phyloP scores from a whole-genome alignment of 2,888 invertebrate species.

The Trilocha varians region DNA sequence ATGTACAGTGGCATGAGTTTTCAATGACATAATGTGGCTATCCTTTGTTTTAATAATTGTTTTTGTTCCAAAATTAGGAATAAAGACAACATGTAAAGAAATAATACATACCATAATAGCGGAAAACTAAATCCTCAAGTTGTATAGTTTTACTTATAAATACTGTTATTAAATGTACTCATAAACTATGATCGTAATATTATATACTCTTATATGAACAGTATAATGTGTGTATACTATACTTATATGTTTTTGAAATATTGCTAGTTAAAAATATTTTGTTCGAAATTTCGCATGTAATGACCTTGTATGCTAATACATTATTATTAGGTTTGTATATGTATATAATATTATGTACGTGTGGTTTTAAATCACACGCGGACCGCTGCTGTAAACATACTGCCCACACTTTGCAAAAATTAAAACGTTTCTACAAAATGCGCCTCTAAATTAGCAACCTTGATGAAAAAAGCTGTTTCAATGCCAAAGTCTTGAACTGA shows the following conservation, averaged over 20 bases:
- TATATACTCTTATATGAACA: too few relatives aligned
- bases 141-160: too few relatives aligned
- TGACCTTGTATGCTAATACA: conserved; percentile 41
- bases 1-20: not conserved
- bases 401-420: conserved; percentile 41
- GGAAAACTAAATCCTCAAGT: too few relatives aligned
- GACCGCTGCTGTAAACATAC: conserved; percentile 48
- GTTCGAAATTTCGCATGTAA: conserved; percentile 19
- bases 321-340: conserved; percentile 26
- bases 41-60: too few relatives aligned
- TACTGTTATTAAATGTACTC: too few relatives aligned
- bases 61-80: too few relatives aligned
- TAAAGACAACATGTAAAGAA: too few relatives aligned
- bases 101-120: too few relatives aligned
- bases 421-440: conserved; percentile 27
- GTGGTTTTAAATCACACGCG: conserved; percentile 42
- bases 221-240: too few relatives aligned
- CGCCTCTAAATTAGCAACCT: conserved; percentile 36
- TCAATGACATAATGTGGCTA: not conserved
- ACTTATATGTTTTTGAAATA: not conserved
- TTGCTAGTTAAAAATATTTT: not conserved
- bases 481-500: conserved; percentile 27
- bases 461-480: conserved; percentile 35
- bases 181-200: too few relatives aligned
- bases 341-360: conserved; percentile 10